Percentiles rank a stretch among this genome's conserved stretches.
Evolutionary conservation across 2,797 vertebrate species (phyloP).

Genomic region (Macroramphosus scolopax): DNA sequence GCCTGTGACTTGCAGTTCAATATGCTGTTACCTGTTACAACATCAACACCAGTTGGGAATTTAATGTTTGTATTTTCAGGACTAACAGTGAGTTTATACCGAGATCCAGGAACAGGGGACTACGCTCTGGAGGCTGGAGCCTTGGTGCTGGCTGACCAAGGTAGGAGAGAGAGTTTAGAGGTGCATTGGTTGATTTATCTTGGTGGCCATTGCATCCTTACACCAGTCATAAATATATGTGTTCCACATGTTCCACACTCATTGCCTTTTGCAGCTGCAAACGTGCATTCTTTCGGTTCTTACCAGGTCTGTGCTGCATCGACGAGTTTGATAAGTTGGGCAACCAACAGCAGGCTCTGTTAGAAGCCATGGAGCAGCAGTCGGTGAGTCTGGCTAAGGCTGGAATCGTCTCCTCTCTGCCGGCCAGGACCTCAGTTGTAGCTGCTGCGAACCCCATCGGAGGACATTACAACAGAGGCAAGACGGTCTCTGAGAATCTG

Average conservation of each 20-base stretch:
- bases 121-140: constrained; percentile 96
- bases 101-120: constrained; percentile 90
- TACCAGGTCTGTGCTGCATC: constrained; percentile 85
- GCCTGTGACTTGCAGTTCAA: too few species aligned
- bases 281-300: background rate
- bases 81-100: constrained; percentile 91
- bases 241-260: too few species aligned
- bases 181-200: background rate
- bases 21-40: background rate
- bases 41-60: background rate
- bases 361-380: constrained; percentile 99
- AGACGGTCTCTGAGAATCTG: constrained; percentile 95
- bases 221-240: too few species aligned
- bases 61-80: constrained; percentile 61
- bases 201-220: too few species aligned
- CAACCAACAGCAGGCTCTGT: constrained; percentile 91
- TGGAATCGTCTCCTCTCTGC: constrained; percentile 93
- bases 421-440: constrained; percentile 91
- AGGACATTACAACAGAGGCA: constrained; percentile 96
- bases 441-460: constrained; percentile 95
- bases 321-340: constrained; percentile 99
- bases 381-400: constrained; percentile 97
- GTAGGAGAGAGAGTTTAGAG: constrained; percentile 25
- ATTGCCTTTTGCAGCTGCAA: too few species aligned
- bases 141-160: constrained; percentile 86